phyloP scores from a whole-genome alignment of 35 echinoderm and acorn worm species.

The Stichopus chloronotus region DNA sequence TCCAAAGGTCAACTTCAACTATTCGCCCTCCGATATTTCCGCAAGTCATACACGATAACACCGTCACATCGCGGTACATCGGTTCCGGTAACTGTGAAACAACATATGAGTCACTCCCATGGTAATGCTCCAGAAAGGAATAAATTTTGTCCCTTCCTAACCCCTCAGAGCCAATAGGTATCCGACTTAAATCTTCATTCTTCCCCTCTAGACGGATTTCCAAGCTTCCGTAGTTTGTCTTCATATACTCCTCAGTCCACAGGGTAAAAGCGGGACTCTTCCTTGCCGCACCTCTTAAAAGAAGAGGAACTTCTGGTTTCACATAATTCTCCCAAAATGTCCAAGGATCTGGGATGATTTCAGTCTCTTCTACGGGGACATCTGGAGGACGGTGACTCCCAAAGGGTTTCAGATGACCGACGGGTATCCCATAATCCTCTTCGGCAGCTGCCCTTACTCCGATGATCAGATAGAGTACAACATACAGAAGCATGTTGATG shows the following conservation, averaged over 20 bases:
- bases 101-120: conserved; percentile 51
- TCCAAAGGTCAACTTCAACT: conserved; percentile 84
- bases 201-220: conserved; percentile 80
- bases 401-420: conserved; percentile 67
- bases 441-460: background rate
- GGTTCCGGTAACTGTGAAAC: conserved; percentile 76
- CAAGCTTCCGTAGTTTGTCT: conserved; percentile 59
- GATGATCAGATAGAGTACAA: background rate
- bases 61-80: conserved; percentile 75
- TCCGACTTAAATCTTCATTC: conserved; percentile 52
- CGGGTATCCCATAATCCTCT: conserved; percentile 48
- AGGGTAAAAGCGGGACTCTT: conserved; percentile 51
- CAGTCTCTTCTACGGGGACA: conserved; percentile 67
- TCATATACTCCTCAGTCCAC: conserved; percentile 74
- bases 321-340: conserved; percentile 82
- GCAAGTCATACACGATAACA: conserved; percentile 70
- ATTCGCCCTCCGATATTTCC: conserved; percentile 69
- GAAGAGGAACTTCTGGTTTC: conserved; percentile 28
- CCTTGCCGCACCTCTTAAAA: conserved; percentile 58
- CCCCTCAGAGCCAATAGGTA: conserved; percentile 71
- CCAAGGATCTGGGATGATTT: conserved; percentile 61
- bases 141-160: conserved; percentile 74
- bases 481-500: background rate
- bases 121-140: conserved; percentile 64
- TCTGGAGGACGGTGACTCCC: conserved; percentile 78